Evolutionary conservation across 2,797 vertebrate genomes (phyloP), one percentile per base, ranked within the genome.

Genomic region (Psittacula derbiana): DNA sequence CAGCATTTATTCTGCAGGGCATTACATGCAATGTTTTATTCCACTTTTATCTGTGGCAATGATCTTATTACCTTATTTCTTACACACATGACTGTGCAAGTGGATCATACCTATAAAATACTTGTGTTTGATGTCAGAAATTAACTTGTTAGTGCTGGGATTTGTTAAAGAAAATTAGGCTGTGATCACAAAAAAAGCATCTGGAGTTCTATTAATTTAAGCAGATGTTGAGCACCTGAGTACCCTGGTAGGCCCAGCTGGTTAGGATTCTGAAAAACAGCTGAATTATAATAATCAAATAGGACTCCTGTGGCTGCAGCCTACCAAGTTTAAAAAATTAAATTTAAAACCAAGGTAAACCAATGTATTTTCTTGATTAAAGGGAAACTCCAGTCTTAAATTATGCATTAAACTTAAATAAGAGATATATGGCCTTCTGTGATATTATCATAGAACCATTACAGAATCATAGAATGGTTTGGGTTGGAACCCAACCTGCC

Each of bases 61-160:
- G 0, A 12, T 57, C 25, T 15, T 25, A 0, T 75, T 80, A 8
- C 49, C 38, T 52, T 85, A 11, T 67, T 74, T 65, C 24, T 44
- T 10, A 36, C 38, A 25, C 1, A 0, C 0, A 0, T 62, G 27
- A 25, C 58, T 55, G 13, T 3, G 4, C 0, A 0, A 46, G 47
- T 23, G 58, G 46, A 55, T 69, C 4, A 2, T 24, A 14, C 20
- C 61, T 81, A 50, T 66, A 55, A 70, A 69, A 33, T 86, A 31
- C 2, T 19, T 31, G 13, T 1, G 10, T 88, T 74, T 50, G 25
- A 86, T 86, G 57, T 70, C 27, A 31, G n/a, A 55, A 75, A 16
- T 69, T 25, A 55, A 71, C 31, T 50, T 30, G 1, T 62, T 58
- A 10, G 11, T 25, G 8, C 40, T 79, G 66, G 36, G 27, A 62